A percentile compares a stretch with the other conserved stretches of the same genome.
Evolutionary conservation across 1,140 invertebrate genomes (phyloP).

Genomic region (Drosophila pseudoobscura): DNA sequence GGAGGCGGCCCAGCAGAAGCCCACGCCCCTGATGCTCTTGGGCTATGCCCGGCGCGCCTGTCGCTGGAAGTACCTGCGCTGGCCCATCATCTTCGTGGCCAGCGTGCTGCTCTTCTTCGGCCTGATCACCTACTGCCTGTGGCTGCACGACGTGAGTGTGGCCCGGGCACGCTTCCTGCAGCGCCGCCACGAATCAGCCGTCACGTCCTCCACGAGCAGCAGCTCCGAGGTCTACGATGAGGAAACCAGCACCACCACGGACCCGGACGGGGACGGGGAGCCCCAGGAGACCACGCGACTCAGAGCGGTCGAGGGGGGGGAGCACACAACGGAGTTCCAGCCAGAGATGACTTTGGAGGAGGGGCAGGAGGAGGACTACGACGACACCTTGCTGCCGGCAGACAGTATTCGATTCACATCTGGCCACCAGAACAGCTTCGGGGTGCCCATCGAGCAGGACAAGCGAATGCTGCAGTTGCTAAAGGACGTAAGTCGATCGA

Average conservation of each 20-base stretch:
- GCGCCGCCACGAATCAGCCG: constrained; percentile 59
- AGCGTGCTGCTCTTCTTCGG: constrained; percentile 77
- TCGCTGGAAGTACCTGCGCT: constrained; percentile 76
- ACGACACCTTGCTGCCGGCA: constrained; percentile 66
- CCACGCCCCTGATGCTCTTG: constrained; percentile 57
- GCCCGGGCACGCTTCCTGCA: constrained; percentile 67
- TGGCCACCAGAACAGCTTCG: constrained; percentile 86
- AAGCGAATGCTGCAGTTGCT: constrained; percentile 80
- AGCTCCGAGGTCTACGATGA: constrained; percentile 32
- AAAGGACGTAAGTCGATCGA: constrained; percentile 77
- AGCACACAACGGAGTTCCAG: constrained; percentile 17
- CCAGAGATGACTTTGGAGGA: constrained; percentile 20
- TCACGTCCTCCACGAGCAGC: constrained; percentile 33
- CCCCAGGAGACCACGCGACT: constrained; percentile 65
- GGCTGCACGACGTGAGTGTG: constrained; percentile 78
- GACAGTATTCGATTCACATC: constrained; percentile 85
- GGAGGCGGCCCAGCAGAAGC: constrained; percentile 47
- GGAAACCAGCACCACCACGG: constrained; percentile 18
- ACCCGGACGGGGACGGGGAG: constrained; percentile 15
- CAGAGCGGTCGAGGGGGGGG: constrained; percentile 33
- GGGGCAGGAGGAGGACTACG: constrained; percentile 37
- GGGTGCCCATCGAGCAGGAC: constrained; percentile 86
- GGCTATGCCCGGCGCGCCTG: constrained; percentile 66
- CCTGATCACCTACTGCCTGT: constrained; percentile 77
- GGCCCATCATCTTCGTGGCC: constrained; percentile 78